Conservation (phyloP, 1,140 invertebrate species). For the Frieseomelitta varia region DNA sequence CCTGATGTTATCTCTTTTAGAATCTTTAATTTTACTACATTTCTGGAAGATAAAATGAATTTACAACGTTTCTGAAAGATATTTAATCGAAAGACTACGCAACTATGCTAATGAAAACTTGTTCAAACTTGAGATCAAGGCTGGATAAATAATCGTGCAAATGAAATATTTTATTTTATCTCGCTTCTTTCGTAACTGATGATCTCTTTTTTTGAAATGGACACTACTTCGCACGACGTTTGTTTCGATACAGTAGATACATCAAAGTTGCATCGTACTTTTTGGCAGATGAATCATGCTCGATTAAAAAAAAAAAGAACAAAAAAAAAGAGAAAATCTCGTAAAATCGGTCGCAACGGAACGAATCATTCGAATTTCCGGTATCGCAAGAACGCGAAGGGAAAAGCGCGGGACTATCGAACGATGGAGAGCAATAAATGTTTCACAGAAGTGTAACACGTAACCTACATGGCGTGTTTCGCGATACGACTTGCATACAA, state of each 20-base stretch:
- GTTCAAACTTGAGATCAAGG: too few species aligned
- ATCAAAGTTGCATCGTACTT: neutral
- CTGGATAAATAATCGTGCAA: too few species aligned
- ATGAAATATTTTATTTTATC: too few species aligned
- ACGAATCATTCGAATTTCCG: neutral
- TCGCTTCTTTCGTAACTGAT: neutral
- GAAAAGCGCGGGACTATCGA: neutral
- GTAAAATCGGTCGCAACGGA: neutral
- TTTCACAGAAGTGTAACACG: neutral
- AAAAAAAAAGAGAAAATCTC: neutral
- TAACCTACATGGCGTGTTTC: neutral
- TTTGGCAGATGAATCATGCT: neutral
- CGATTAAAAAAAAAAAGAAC: neutral
- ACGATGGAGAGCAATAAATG: constrained; percentile 27
- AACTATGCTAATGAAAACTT: too few species aligned
- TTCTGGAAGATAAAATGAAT: too few species aligned
- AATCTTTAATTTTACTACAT: neutral
- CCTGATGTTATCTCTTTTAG: neutral
- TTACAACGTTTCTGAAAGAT: too few species aligned
- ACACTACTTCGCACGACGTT: too few species aligned
- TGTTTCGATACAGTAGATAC: neutral
- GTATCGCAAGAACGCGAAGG: neutral
- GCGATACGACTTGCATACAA: neutral
- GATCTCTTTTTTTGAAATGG: too few species aligned
- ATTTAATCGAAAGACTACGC: too few species aligned